phyloP scores from a whole-genome alignment of 64 coral and sea anemone species.

The Pachyseris speciosa region DNA sequence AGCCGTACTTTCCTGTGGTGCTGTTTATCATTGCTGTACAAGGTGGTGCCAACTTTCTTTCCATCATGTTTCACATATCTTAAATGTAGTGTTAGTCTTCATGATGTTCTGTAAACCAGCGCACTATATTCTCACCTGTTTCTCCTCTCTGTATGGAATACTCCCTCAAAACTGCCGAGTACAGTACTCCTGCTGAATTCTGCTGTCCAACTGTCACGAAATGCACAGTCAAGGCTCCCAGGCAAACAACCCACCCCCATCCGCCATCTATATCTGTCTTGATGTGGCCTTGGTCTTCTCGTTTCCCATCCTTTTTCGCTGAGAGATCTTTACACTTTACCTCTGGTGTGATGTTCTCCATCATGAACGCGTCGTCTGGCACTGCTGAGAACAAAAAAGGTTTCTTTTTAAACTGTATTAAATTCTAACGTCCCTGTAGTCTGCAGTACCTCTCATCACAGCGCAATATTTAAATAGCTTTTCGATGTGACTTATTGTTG shows the following conservation, averaged over 20 bases:
- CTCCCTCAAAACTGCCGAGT: slow-evolving; percentile 30
- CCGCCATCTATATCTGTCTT: slow-evolving; percentile 5
- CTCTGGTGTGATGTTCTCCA: not conserved
- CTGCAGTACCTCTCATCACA: no score
- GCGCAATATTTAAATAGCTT: no score
- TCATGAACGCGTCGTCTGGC: not conserved
- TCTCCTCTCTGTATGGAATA: slow-evolving; percentile 30
- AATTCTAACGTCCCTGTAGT: no score
- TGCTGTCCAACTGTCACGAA: slow-evolving; percentile 58
- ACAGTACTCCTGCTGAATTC: slow-evolving; percentile 44
- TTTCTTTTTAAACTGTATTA: no score
- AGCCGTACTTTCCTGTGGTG: no score
- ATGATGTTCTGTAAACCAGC: not conserved
- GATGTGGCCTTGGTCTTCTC: not conserved
- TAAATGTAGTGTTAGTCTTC: no score
- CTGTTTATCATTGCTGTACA: no score
- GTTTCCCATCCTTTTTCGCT: not conserved
- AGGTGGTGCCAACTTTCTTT: no score
- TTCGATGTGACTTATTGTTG: no score
- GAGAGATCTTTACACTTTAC: not conserved
- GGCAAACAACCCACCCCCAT: slow-evolving; percentile 49
- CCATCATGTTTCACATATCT: no score
- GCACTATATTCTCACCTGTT: not conserved
- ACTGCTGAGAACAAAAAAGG: not conserved
- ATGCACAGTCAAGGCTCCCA: slow-evolving; percentile 26